Conservation (phyloP, 2,113 vertebrate species). For the Daphoenositta chrysoptera region DNA sequence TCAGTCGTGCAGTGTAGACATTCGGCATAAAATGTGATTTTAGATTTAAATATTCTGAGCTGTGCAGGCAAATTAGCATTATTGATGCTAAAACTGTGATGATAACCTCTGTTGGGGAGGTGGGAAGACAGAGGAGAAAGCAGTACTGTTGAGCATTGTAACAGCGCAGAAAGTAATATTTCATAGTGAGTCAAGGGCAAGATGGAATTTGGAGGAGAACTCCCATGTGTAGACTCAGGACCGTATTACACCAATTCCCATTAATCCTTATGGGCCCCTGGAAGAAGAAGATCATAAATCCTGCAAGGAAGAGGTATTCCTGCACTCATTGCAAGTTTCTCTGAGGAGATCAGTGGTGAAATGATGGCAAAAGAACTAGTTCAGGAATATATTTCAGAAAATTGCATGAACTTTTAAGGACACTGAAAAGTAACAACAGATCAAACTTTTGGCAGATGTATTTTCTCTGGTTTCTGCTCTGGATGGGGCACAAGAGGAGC, state of each 20-base stretch:
- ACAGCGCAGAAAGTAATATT: background rate
- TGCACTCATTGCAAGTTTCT: background rate
- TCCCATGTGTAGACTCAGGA: background rate
- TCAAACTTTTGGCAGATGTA: too few species aligned
- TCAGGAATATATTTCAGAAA: background rate
- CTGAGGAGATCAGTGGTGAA: background rate
- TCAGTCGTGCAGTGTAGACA: background rate
- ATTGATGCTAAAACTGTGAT: background rate
- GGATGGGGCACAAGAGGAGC: background rate
- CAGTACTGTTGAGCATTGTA: background rate
- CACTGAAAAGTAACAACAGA: background rate
- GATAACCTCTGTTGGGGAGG: accelerated
- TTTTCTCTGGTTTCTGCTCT: background rate
- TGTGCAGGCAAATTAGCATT: background rate
- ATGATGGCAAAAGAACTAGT: background rate
- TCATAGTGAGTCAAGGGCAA: background rate
- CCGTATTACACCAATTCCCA: background rate
- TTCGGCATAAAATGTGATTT: background rate
- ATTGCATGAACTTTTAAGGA: background rate
- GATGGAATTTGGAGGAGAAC: background rate
- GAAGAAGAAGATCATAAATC: background rate
- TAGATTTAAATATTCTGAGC: background rate
- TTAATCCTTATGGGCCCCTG: background rate
- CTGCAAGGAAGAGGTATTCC: background rate
- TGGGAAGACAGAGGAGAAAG: background rate